Percentiles rank a stretch among this genome's conserved stretches.
These are phyloP conservation scores for Trididemnum clinides DNA, from an alignment of 23 tunicate genomes.

Conservation along the genomic window DNA sequence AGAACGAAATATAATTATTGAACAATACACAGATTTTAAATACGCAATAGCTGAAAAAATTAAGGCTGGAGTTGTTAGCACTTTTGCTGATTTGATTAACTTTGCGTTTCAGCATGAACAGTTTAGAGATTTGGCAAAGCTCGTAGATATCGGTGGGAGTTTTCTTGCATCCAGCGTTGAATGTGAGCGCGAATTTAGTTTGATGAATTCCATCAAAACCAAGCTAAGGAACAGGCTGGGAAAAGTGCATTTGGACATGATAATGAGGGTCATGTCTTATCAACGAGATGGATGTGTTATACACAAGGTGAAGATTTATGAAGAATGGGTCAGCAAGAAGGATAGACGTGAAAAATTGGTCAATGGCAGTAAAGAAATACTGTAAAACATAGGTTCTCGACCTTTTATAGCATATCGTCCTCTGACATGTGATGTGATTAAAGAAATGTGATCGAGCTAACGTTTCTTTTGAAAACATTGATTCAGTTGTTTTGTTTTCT, in stretches of 20 bases:
- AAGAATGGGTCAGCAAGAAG: slow-evolving; percentile 18
- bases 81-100: background rate
- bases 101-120: background rate
- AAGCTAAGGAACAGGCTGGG: background rate
- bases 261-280: background rate
- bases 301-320: slow-evolving; percentile 4
- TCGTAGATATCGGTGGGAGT: background rate
- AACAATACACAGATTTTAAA: background rate
- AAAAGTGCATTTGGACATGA: background rate
- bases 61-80: background rate
- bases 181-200: background rate
- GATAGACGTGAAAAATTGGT: slow-evolving; percentile 3
- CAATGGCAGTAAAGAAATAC: slow-evolving; percentile 7
- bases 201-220: background rate
- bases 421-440: slow-evolving; percentile 7
- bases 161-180: background rate
- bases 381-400: slow-evolving; percentile 17
- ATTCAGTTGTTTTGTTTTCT: background rate
- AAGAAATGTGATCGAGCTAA: slow-evolving; percentile 17
- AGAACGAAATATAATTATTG: background rate
- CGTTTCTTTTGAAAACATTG: slow-evolving; percentile 19
- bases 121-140: background rate
- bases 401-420: slow-evolving; percentile 22
- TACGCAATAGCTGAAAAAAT: background rate
- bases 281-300: background rate